phyloP scores from a whole-genome alignment of 2,113 vertebrate genomes.

The Columbina picui region DNA sequence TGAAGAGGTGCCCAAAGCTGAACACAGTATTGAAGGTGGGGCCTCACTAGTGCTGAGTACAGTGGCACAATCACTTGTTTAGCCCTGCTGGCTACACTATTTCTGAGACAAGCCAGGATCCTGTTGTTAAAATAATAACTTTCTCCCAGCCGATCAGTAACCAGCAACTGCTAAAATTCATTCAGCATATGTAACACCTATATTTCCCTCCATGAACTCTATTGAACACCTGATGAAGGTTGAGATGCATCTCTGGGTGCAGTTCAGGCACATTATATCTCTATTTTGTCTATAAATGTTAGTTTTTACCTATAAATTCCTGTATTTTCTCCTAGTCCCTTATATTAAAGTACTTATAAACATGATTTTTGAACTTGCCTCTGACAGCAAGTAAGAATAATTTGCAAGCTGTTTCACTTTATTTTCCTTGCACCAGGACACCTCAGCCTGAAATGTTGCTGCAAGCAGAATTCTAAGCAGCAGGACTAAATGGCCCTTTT shows the following conservation, averaged over 20 bases:
- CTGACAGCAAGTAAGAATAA: not conserved
- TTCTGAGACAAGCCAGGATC: no score
- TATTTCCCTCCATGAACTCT: not conserved
- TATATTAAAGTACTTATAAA: not conserved
- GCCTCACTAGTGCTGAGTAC: no score
- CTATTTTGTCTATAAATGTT: not conserved
- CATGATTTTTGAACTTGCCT: not conserved
- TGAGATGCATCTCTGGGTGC: not conserved
- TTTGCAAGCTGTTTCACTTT: not conserved
- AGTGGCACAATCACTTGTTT: no score
- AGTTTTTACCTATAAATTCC: not conserved
- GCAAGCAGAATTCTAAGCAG: not conserved
- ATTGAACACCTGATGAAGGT: not conserved
- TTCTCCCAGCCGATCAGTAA: not conserved
- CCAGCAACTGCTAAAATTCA: not conserved
- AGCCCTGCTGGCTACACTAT: no score
- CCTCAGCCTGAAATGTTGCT: not conserved
- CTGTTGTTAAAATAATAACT: not conserved
- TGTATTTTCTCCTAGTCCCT: not conserved
- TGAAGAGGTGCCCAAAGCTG: no score
- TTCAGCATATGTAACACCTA: accelerated
- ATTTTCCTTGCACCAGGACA: not conserved
- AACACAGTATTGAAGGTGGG: no score
- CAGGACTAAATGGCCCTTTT: not conserved
- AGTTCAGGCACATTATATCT: not conserved